Percentiles rank a stretch among this genome's conserved stretches.
These are phyloP conservation scores for Acronicta aceris DNA, from an alignment of 2,888 invertebrate species.

Conservation along the genomic window DNA sequence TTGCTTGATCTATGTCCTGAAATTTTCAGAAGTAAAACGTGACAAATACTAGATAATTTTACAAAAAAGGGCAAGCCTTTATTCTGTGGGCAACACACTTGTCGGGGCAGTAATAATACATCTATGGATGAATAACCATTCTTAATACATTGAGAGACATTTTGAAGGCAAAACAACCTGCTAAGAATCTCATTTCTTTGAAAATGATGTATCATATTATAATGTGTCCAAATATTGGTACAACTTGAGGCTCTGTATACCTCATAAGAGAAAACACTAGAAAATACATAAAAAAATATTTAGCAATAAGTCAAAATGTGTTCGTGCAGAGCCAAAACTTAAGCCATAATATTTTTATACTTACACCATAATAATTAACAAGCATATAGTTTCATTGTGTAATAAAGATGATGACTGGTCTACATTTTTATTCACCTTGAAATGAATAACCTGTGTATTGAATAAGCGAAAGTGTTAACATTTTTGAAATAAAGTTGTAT, in stretches of 20 bases:
- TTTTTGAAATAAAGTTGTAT: slow-evolving; percentile 58
- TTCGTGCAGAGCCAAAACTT: slow-evolving; percentile 49
- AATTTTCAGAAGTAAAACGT: no score
- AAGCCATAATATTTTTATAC: slow-evolving; percentile 52
- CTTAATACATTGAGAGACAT: no score
- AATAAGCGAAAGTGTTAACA: slow-evolving; percentile 48
- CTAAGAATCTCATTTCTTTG: no score
- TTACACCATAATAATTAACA: slow-evolving; percentile 26
- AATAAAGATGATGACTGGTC: slow-evolving; percentile 37
- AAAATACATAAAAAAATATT: slow-evolving; percentile 13
- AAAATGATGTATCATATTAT: no score
- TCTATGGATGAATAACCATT: no score
- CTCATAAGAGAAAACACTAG: slow-evolving; percentile 2
- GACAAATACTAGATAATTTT: no score
- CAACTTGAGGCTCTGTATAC: not conserved
- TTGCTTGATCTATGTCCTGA: no score
- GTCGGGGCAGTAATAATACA: no score
- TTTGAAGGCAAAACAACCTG: no score
- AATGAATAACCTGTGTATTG: slow-evolving; percentile 22
- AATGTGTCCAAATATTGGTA: slow-evolving; percentile 1
- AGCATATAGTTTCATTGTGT: slow-evolving; percentile 40
- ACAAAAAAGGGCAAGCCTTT: no score
- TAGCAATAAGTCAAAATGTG: slow-evolving; percentile 45
- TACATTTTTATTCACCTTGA: slow-evolving; percentile 23
- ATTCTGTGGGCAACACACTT: no score